Conservation (phyloP, 1,140 invertebrate genomes). For the Cecropterus lyciades region DNA sequence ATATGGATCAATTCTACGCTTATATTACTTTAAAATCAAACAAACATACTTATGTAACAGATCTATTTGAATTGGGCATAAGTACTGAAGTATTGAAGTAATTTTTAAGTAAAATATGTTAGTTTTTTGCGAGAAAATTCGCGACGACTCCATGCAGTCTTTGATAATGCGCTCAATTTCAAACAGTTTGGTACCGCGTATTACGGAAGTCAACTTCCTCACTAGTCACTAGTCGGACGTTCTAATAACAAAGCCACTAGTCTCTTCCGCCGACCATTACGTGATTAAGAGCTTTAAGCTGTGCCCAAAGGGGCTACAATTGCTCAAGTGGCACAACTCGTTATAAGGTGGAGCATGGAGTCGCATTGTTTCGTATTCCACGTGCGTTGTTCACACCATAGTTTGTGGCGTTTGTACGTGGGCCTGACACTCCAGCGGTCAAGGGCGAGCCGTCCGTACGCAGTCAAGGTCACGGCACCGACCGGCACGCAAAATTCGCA, state of each 20-base stretch:
- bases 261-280: slow-evolving; percentile 5
- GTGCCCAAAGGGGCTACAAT: slow-evolving; percentile 17
- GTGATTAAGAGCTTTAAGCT: slow-evolving; percentile 14
- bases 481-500: slow-evolving; percentile 55
- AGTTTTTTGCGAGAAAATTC: not conserved
- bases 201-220: slow-evolving; percentile 43
- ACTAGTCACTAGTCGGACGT: slow-evolving; percentile 32
- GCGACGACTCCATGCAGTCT: not conserved
- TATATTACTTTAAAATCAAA: no score
- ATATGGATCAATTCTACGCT: no score
- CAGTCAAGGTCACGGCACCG: slow-evolving; percentile 59
- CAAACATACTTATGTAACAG: no score
- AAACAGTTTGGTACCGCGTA: slow-evolving; percentile 16
- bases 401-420: slow-evolving; percentile 59
- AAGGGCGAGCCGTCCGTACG: slow-evolving; percentile 57
- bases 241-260: slow-evolving; percentile 14
- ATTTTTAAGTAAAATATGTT: no score
- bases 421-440: slow-evolving; percentile 57
- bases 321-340: slow-evolving; percentile 13
- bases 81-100: no score
- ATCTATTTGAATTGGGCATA: no score
- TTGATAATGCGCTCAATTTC: not conserved
- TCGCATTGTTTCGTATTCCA: slow-evolving; percentile 41
- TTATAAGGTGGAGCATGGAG: not conserved
- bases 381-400: slow-evolving; percentile 50